A percentile compares a stretch with the other conserved stretches of the same genome.
Conservation (phyloP, 2,888 invertebrate genomes). For the Dynastes grantii region DNA sequence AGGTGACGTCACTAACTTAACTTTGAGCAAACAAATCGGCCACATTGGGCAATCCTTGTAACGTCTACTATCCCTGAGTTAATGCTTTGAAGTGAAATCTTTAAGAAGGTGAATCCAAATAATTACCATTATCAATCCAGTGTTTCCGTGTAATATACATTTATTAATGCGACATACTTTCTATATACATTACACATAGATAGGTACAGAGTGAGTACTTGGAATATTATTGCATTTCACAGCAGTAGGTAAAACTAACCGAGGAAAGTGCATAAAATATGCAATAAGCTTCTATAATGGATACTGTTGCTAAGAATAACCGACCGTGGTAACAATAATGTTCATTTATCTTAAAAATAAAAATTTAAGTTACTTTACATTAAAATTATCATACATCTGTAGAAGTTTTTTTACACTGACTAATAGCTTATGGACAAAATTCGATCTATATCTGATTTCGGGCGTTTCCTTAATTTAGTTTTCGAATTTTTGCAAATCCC, state of each 20-base stretch:
- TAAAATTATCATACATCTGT: too few relatives aligned
- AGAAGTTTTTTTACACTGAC: background rate
- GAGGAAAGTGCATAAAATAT: constrained; percentile 8
- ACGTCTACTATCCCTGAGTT: too few relatives aligned
- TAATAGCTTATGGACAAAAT: background rate
- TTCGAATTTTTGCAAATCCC: background rate
- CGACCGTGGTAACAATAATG: background rate
- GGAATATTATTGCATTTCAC: constrained; percentile 64
- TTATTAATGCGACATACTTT: constrained; percentile 11
- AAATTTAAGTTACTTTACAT: too few relatives aligned
- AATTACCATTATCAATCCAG: background rate
- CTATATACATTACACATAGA: constrained; percentile 13
- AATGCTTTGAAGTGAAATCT: too few relatives aligned
- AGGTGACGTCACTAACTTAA: too few relatives aligned
- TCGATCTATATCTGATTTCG: background rate
- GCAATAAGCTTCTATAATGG: constrained; percentile 2
- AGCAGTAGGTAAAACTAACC: constrained; percentile 60
- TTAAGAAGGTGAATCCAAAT: too few relatives aligned
- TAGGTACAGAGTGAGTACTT: background rate
- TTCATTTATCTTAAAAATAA: too few relatives aligned
- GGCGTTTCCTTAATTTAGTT: background rate
- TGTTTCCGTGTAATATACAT: constrained; percentile 16
- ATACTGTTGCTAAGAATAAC: background rate
- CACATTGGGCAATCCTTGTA: too few relatives aligned
- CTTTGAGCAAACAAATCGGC: too few relatives aligned